These are phyloP conservation scores for Marmota monax DNA, from an alignment of 2,113 vertebrate genomes.

Conservation along the genomic window DNA sequence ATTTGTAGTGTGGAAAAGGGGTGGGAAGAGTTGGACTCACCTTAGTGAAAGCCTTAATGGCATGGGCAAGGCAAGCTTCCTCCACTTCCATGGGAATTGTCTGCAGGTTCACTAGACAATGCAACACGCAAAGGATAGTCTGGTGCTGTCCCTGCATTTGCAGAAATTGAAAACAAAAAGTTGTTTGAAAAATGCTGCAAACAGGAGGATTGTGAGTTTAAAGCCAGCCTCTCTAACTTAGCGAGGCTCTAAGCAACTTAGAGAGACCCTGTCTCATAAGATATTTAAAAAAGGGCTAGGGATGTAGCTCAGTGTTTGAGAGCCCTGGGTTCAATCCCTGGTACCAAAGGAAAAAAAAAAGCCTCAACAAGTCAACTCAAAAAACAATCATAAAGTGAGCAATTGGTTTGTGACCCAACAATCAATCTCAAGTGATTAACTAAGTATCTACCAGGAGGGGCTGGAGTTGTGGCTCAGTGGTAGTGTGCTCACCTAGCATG, in stretches of 20 bases:
- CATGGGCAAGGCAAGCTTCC: slow-evolving; percentile 90
- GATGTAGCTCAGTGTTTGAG: no score
- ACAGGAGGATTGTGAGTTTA: no score
- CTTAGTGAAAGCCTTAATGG: slow-evolving; percentile 95
- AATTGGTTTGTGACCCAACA: not conserved
- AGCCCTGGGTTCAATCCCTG: no score
- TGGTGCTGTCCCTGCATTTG: slow-evolving; percentile 92
- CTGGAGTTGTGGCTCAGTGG: no score
- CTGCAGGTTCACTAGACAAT: slow-evolving; percentile 92
- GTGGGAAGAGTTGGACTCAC: slow-evolving; percentile 83
- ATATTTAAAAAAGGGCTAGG: no score
- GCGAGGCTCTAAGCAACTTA: no score
- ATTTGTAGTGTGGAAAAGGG: not conserved
- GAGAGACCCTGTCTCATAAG: no score
- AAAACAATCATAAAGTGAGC: not conserved
- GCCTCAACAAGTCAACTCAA: slow-evolving; percentile 36
- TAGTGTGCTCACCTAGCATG: no score
- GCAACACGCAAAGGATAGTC: slow-evolving; percentile 94
- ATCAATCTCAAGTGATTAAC: not conserved
- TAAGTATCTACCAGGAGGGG: not conserved
- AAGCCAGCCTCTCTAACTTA: no score
- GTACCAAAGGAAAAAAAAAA: no score
- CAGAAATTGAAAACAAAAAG: slow-evolving; percentile 64
- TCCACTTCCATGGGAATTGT: slow-evolving; percentile 91
- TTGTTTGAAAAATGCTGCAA: not conserved